Conservation (phyloP, 2,113 vertebrate genomes). For the Odocoileus hemionus region DNA sequence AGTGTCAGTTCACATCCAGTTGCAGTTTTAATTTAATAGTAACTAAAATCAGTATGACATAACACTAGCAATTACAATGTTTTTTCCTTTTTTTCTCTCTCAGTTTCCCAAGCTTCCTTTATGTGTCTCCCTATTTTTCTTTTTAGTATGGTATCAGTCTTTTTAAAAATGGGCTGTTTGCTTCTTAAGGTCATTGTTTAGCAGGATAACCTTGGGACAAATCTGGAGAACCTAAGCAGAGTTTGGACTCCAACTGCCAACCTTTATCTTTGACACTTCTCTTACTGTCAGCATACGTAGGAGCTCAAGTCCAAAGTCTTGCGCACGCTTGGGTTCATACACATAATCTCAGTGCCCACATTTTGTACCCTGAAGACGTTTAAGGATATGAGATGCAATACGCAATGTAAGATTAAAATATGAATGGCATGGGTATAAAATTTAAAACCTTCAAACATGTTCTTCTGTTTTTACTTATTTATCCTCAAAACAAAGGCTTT, state of each 20-base stretch:
- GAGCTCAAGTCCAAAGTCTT: neutral
- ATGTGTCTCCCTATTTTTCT: neutral
- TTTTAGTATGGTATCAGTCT: neutral
- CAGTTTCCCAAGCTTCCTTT: neutral
- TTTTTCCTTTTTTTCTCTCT: neutral
- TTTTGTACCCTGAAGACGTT: neutral
- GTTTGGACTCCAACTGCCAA: neutral
- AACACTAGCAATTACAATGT: neutral
- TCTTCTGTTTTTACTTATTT: neutral
- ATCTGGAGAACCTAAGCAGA: neutral
- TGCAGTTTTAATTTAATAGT: conserved; percentile 49
- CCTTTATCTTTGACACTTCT: neutral
- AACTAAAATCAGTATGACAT: conserved; percentile 25
- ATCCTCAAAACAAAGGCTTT: neutral
- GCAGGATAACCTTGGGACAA: neutral
- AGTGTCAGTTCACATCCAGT: neutral
- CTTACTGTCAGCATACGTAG: neutral
- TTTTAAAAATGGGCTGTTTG: neutral
- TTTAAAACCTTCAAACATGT: neutral
- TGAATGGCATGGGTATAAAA: rapidly evolving
- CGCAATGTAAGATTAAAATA: neutral
- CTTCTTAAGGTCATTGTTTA: neutral
- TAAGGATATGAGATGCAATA: neutral
- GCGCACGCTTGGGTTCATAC: neutral
- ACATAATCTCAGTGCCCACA: neutral